phyloP scores from a whole-genome alignment of 2,888 invertebrate genomes.

The Escarpia spicata region DNA sequence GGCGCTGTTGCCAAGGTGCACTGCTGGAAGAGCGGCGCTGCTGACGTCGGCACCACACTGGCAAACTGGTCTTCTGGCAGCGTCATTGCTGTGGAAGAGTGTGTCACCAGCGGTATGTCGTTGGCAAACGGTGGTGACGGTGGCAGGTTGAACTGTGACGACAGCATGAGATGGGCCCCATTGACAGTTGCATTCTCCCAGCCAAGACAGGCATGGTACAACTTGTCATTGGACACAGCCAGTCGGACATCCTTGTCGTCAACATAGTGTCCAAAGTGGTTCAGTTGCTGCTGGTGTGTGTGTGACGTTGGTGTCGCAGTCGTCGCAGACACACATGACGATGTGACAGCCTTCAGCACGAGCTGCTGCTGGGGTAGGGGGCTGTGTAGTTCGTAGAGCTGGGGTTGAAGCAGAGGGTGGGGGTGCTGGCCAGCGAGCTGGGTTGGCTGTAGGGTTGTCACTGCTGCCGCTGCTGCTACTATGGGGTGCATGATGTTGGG shows the following conservation, averaged over 20 bases:
- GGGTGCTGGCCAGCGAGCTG: constrained; percentile 42
- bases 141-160: constrained; percentile 50
- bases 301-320: background rate
- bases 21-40: constrained; percentile 13
- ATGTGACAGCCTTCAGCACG: constrained; percentile 38
- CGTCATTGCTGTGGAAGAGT: constrained; percentile 34
- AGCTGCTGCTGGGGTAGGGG: constrained; percentile 30
- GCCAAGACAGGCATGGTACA: constrained; percentile 61
- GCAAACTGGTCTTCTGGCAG: constrained; percentile 2
- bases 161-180: constrained; percentile 48
- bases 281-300: constrained; percentile 1
- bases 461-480: constrained; percentile 1
- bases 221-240: constrained; percentile 49
- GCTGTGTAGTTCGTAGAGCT: constrained; percentile 59
- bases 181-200: constrained; percentile 61
- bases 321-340: background rate
- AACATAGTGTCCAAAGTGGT: background rate
- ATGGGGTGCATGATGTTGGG: constrained; percentile 40
- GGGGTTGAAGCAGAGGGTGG: constrained; percentile 57
- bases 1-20: constrained; percentile 18
- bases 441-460: constrained; percentile 37
- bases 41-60: background rate
- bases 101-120: constrained; percentile 33
- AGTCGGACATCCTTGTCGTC: background rate
- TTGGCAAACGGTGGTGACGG: constrained; percentile 49